Evolutionary conservation across 2,888 invertebrate species (phyloP), one percentile per base, ranked within the genome.

Genomic region (Pinctada fucata): DNA sequence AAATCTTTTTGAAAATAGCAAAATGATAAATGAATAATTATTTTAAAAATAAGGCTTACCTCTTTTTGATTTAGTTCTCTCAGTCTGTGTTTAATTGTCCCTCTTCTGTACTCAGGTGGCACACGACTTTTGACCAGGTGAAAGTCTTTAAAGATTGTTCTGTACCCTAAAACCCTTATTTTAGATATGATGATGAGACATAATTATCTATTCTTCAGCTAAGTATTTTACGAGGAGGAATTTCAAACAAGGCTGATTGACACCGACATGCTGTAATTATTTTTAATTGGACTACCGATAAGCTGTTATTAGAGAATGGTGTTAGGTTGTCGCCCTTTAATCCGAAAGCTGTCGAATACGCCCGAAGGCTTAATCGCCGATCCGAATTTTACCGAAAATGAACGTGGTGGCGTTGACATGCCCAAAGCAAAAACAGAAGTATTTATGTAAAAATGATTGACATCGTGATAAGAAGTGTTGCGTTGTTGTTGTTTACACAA

Each of bases 221-320:
- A 31, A 31, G 31, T 31, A 31, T 31, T 31, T 31, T 31, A 31
- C 31, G 31, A 31, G 31, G 58, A 10, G 13, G 58, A 58, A 13
- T 58, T 58, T 58, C 58, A 58, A 58, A 58, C 58, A 58, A 58
- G 58, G 58, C 51, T 74, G 74, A 74, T 66, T 74, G 74, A 74
- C 74, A 63, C 65, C 66, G 16, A 50, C 66, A 66, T 66, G 63
- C n/a, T 63, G 49, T 74, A 74, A 74, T 74, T 74, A 74, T 74
- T 74, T 74, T 58, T 66, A 74, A 66, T 74, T 63, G 74, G 50
- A 66, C 63, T 48, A 50, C 45, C 48, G 74, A 74, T 74, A 74
- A n/a, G 65, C 66, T 51, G 47, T n/a, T n/a, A 66, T 50, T 74
- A 63, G 13, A 10, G 13, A 58, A 58, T 0, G 8, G 58, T 58